These are phyloP conservation scores for Carpatolechia fugitivella DNA, from an alignment of 2,888 invertebrate genomes.

Conservation along the genomic window DNA sequence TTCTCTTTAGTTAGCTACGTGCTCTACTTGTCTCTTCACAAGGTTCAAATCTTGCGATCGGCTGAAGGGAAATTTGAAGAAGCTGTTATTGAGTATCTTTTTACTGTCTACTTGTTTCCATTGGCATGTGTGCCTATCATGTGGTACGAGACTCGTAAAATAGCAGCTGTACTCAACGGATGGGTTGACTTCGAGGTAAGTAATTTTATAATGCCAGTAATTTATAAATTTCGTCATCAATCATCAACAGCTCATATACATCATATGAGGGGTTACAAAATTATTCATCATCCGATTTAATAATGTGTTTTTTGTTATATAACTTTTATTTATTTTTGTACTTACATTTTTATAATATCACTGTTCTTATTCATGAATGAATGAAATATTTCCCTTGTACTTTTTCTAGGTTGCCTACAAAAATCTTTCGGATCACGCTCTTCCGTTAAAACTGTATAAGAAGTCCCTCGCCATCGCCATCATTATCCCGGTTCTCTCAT, in stretches of 20 bases:
- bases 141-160: conserved; percentile 84
- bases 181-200: conserved; percentile 85
- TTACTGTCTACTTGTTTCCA: conserved; percentile 85
- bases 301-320: too few relatives aligned
- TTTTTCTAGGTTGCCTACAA: conserved; percentile 77
- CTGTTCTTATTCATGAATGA: too few relatives aligned
- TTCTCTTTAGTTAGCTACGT: conserved; percentile 74
- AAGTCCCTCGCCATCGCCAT: conserved; percentile 80
- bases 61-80: conserved; percentile 85
- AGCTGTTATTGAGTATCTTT: conserved; percentile 86
- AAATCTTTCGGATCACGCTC: conserved; percentile 77
- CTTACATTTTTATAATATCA: too few relatives aligned
- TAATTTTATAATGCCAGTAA: too few relatives aligned
- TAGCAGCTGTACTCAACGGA: conserved; percentile 80
- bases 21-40: conserved; percentile 80
- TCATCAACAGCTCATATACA: too few relatives aligned
- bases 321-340: too few relatives aligned
- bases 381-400: too few relatives aligned
- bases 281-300: too few relatives aligned
- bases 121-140: conserved; percentile 81
- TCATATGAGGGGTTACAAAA: too few relatives aligned
- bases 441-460: conserved; percentile 78
- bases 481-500: conserved; percentile 80
- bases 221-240: background rate
- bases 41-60: conserved; percentile 80